Base-by-base conservation (phyloP, 2,888 invertebrate species). In the Agriotes lineatus region DNA sequence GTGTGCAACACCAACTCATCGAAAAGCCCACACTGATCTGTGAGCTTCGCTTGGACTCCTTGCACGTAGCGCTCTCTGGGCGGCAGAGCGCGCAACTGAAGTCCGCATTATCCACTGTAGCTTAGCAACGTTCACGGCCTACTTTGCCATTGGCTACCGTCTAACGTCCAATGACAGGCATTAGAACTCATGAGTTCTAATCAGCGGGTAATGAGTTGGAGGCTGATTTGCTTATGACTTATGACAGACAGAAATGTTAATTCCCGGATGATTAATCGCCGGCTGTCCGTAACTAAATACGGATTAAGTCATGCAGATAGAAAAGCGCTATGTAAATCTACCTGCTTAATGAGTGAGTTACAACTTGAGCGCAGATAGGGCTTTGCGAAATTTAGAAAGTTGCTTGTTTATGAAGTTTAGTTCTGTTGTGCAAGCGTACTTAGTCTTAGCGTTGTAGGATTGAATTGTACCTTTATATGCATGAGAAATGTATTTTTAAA, bases 141-240 rank as follows among this genome's bases (percentile, higher is more conserved):
- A 78, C 75, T 76, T 76, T 75, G 69, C 72, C 73, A 79, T 80
- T 79, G 79, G 79, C 74, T 76, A 75, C 75, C 68, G 48, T 63
- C 45, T 45, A 45, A 18, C 60, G 50, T 56, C 67, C 67, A 68
- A 68, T 68, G 22, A 63, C 48, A 57, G 22, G 30, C 67, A 59
- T 66, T 59, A 20, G 39, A 54, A 52, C 16, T 66, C 12, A 50
- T 61, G 14, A 37, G 18, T 52, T 52, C 9, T 35, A 52, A 16
- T 35, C 3, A 14, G 22, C 48, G 16, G 9, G 22, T 48, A 22
- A 20, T 22, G 16, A 48, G 20, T 48, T 7, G 18, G 22, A 19
- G n/a, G 16, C 18, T 19, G 16, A 12, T 18, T 45, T 39, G n/a
- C 12, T 12, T 9, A 35, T 10, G 5, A 9, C 9, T 30, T 30